A percentile compares a stretch with the other conserved stretches of the same genome.
Evolutionary conservation across 2,888 invertebrate species (phyloP).

Genomic region (Rhaphigaster nebulosa): DNA sequence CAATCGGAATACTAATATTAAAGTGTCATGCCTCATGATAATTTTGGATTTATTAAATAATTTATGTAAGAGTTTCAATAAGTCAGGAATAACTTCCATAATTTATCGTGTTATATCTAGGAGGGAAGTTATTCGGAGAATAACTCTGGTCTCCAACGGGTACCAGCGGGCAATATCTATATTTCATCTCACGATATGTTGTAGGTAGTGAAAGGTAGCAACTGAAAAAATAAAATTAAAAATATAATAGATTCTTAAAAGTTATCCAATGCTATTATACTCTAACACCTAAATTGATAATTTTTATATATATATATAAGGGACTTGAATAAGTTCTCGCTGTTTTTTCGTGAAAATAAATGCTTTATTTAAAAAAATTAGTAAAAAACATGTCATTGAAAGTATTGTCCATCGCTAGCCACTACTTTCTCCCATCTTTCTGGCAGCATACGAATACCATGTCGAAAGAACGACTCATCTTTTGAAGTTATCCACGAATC

Average conservation of each 20-base stretch:
- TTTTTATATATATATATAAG: too few relatives aligned
- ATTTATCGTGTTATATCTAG: not conserved
- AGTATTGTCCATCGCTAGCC: too few relatives aligned
- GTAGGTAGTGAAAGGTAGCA: not conserved
- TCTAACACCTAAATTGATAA: not conserved
- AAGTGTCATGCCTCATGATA: not conserved
- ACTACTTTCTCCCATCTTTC: too few relatives aligned
- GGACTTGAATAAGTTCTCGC: too few relatives aligned
- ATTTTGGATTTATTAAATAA: not conserved
- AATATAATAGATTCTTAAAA: not conserved
- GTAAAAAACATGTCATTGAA: too few relatives aligned
- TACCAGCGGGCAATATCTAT: not conserved
- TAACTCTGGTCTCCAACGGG: not conserved
- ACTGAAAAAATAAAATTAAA: not conserved
- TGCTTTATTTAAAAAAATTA: too few relatives aligned
- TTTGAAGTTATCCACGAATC: too few relatives aligned
- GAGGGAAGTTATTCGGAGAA: not conserved
- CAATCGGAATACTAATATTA: too few relatives aligned
- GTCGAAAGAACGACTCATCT: too few relatives aligned
- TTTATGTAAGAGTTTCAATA: not conserved
- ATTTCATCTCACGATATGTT: not conserved
- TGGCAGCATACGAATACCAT: too few relatives aligned
- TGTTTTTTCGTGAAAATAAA: too few relatives aligned
- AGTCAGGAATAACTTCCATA: not conserved
- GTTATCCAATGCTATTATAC: not conserved